Percentiles rank a stretch among this genome's conserved stretches.
These are phyloP conservation scores for Carabus problematicus DNA, from an alignment of 2,888 invertebrate genomes.

Conservation along the genomic window DNA sequence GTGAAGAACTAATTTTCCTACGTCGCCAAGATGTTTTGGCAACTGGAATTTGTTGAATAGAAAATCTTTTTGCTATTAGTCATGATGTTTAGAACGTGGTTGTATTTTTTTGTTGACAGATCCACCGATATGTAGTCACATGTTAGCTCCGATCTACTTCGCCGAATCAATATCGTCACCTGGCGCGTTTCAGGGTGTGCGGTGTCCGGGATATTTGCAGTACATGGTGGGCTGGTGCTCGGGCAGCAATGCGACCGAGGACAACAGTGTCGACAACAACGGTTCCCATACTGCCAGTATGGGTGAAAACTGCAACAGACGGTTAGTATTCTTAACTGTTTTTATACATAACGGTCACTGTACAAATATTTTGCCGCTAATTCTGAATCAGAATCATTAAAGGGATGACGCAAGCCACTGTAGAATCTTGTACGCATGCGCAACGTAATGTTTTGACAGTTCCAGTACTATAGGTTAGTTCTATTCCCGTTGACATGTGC, in stretches of 20 bases:
- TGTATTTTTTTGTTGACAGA: slow-evolving; percentile 53
- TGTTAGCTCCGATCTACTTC: slow-evolving; percentile 68
- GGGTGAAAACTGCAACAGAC: slow-evolving; percentile 53
- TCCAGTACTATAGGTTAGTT: too few species aligned
- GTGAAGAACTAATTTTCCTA: too few species aligned
- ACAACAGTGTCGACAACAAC: slow-evolving; percentile 34
- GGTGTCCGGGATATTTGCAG: slow-evolving; percentile 64
- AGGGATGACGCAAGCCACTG: too few species aligned
- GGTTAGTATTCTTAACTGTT: slow-evolving; percentile 45
- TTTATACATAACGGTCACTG: neutral
- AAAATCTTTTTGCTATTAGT: neutral
- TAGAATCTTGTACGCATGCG: too few species aligned
- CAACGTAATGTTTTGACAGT: too few species aligned
- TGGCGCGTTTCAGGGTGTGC: slow-evolving; percentile 68
- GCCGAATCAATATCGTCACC: slow-evolving; percentile 67
- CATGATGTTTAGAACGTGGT: slow-evolving; percentile 7
- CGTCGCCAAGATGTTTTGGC: too few species aligned
- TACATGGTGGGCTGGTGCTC: slow-evolving; percentile 65
- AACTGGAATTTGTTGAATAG: too few species aligned
- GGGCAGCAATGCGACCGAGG: slow-evolving; percentile 20
- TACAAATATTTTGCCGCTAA: too few species aligned
- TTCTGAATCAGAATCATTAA: too few species aligned
- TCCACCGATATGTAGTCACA: slow-evolving; percentile 69
- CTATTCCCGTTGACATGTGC: too few species aligned
- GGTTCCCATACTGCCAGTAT: slow-evolving; percentile 50